Evolutionary conservation across 2,888 invertebrate species (phyloP).

Genomic region (Metacarcinus magister): DNA sequence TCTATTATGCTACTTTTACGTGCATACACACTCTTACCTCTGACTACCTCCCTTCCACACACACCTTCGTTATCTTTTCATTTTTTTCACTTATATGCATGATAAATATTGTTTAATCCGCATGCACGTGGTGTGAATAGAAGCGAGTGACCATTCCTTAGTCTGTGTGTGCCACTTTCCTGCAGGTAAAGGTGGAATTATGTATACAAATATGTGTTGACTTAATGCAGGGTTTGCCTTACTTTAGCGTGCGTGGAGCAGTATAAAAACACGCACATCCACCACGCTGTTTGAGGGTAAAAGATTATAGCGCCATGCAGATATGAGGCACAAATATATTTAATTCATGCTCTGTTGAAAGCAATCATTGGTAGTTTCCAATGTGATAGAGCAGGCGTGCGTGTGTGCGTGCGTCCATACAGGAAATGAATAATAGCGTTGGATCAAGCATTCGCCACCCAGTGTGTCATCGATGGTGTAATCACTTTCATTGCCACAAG

Average conservation of each 20-base stretch:
- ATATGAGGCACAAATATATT: conserved; percentile 13
- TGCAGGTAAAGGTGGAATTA: not conserved
- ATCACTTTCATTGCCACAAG: not conserved
- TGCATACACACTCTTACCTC: not conserved
- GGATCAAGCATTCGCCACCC: not conserved
- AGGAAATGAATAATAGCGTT: not conserved
- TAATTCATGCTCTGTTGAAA: conserved; percentile 26
- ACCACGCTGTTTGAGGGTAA: not conserved
- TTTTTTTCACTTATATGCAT: not conserved
- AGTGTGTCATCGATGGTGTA: not conserved
- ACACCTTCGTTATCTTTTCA: not conserved
- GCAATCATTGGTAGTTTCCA: conserved; percentile 26
- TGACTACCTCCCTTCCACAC: not conserved
- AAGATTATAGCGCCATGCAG: conserved; percentile 5
- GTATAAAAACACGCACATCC: not conserved
- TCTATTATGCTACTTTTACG: not conserved
- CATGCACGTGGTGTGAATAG: not conserved
- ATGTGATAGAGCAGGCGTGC: not conserved
- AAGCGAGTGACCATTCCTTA: not conserved
- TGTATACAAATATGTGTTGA: not conserved
- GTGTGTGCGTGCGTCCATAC: not conserved
- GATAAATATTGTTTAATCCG: not conserved
- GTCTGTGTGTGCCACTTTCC: not conserved
- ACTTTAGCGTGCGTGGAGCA: not conserved
- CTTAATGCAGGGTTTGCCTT: not conserved